Evolutionary conservation across 2,113 vertebrate species (phyloP), one percentile per base, ranked within the genome.

Genomic region (Cygnus atratus): DNA sequence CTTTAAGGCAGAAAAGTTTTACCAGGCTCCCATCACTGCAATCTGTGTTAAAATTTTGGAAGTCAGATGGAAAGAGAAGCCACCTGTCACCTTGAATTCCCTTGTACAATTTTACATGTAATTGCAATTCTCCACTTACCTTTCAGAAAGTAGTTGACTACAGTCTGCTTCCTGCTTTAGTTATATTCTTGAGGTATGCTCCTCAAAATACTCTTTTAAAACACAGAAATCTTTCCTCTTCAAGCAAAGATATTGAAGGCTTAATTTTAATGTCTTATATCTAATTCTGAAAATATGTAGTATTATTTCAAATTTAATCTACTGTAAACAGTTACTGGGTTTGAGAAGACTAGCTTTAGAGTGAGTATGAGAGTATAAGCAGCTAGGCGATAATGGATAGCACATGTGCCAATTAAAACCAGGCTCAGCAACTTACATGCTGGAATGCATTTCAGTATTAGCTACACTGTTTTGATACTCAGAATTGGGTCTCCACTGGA

Each of bases 51-150:
- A 67, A 41, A 44, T 31, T 86, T 68, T 58, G 71, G 2, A 61
- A 80, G 19, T 73, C 18, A 54, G 11, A 21, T 75, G 11, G 20
- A 20, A 22, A 67, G 39, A 50, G 39, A 82, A 76, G 33, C 29
- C 9, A 5, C 75, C 37, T 44, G 5, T 72, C 17, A 61, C 6
- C 11, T 61, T 28, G 71, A 93, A 86, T 81, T 91, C 19, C 33
- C 14, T 20, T 90, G 20, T 88, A 76, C 92, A 92, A 20, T 12
- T 79, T 90, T 9, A 10, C 50, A 39, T 68, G n/a, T 17, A 39
- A 9, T 15, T 76, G 28, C 43, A 5, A 46, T 68, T 28, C 10
- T 71, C 19, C 46, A 31, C 0, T 0, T n/a, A 3, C 46, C 18
- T 92, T 95, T 93, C 83, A 86, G 68, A 67, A 75, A 50, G 22